phyloP scores from a whole-genome alignment of 2,888 invertebrate species.

The Erebia aethiops region DNA sequence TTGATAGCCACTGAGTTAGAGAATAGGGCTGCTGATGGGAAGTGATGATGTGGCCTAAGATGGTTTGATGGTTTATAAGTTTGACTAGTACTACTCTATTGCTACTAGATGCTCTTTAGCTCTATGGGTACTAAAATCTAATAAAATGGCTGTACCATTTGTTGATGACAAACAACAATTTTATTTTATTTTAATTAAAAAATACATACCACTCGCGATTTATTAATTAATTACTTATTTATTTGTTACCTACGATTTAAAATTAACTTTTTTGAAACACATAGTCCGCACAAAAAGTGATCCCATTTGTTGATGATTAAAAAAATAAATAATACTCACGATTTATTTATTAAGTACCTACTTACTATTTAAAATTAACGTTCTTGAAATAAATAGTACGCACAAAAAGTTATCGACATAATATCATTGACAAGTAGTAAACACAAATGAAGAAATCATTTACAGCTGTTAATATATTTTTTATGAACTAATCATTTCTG shows the following conservation, averaged over 20 bases:
- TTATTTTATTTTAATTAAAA: neutral
- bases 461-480: neutral
- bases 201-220: neutral
- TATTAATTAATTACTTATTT: neutral
- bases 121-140: no score
- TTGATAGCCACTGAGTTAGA: no score
- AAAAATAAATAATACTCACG: no score
- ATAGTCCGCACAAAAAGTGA: neutral
- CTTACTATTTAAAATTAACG: constrained; percentile 6
- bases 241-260: no score
- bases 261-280: neutral
- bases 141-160: no score
- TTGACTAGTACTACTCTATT: no score
- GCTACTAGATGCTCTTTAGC: no score
- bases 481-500: constrained; percentile 9
- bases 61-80: no score
- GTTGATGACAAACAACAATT: no score
- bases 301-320: no score
- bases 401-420: neutral
- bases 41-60: no score
- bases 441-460: neutral
- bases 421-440: neutral
- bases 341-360: neutral
- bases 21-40: no score
- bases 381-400: neutral